Evolutionary conservation across 2,113 vertebrate genomes (phyloP), one percentile per base, ranked within the genome.

Genomic region (Ploceus nigricollis): DNA sequence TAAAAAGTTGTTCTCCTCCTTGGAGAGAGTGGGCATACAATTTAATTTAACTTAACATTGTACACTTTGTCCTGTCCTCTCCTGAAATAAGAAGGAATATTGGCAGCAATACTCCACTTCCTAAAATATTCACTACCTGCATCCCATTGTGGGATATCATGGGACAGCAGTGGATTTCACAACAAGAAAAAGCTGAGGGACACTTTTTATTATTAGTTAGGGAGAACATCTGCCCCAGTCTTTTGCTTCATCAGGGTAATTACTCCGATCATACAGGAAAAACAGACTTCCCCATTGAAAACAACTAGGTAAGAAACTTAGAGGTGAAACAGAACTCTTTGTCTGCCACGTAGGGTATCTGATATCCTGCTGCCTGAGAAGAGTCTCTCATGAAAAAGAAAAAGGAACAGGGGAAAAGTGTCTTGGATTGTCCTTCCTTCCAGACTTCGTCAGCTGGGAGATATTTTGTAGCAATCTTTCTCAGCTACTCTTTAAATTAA

Each of bases 171-270:
- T 68, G 56, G 72, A 86, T 81, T 96, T 96, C 93, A 91, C 84
- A 82, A 73, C 61, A 82, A 91, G 71, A 87, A 63, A 85, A 94
- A 93, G 47, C 64, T 97, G 94, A 95, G 85, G 82, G 89, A 65
- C 70, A 50, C 10, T 94, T 87, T 97, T 97, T 95, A 95, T 93
- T 95, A 84, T 92, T 84, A 89, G 44, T 96, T 81, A 77, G 87
- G 87, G 93, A 93, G 87, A 97, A 97, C 96, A 95, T 96, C 96
- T 97, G 93, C 72, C 94, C 68, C 81, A 60, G 31, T n/a, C 72
- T 72, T 95, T 91, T 94, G 71, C 70, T 51, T 91, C 90, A 53
- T 88, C 76, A 69, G 42, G 42, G 45, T 87, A 92, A 96, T 95
- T 94, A 95, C 87, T 96, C 42, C 89, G 72, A 73, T 77, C 70